Evolutionary conservation across 2,113 vertebrate species (phyloP), one percentile per base, ranked within the genome.

Genomic region (Aptenodytes patagonicus): DNA sequence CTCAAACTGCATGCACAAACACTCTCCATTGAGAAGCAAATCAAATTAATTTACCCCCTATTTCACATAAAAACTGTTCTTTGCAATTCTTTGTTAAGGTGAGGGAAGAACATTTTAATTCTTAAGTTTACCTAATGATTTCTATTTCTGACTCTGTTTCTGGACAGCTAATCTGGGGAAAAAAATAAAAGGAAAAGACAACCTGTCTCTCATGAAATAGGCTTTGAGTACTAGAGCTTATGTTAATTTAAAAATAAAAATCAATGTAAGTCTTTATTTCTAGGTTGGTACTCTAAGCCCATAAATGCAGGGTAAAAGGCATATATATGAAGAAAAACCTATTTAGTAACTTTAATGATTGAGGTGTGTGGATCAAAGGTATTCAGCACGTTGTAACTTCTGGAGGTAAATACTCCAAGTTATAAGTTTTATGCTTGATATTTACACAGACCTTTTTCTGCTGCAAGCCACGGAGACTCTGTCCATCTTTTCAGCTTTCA

Each of bases 241-340:
- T 44, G 54, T 69, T 70, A 62, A 87, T 79, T 93, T 97, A 66
- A 97, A 83, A 75, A 57, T 16, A 32, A 75, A 76, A 95, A 60
- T 90, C 87, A 97, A 52, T 96, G 54, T 42, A 80, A 64, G 69
- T 64, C 87, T 87, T 97, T 96, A 94, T 66, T 77, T 95, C 52
- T 79, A 89, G 34, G 47, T 36, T 61, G 36, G 51, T 36, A 81
- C 29, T 34, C 46, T 42, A 93, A 87, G 69, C 70, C 87, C 90
- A 92, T 92, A 96, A 95, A 95, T 87, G 31, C 47, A 93, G 55
- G 32, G 44, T 82, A 95, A 97, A 90, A 90, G 76, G 40, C 49
- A 54, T 28, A 57, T 47, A 86, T 38, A 83, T 42, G 54, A 83
- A 93, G 78, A 86, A 92, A 90, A 94, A 75, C 19, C 54, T 89